Evolutionary conservation across 2,888 invertebrate genomes (phyloP).

Genomic region (Piscicola geometra): DNA sequence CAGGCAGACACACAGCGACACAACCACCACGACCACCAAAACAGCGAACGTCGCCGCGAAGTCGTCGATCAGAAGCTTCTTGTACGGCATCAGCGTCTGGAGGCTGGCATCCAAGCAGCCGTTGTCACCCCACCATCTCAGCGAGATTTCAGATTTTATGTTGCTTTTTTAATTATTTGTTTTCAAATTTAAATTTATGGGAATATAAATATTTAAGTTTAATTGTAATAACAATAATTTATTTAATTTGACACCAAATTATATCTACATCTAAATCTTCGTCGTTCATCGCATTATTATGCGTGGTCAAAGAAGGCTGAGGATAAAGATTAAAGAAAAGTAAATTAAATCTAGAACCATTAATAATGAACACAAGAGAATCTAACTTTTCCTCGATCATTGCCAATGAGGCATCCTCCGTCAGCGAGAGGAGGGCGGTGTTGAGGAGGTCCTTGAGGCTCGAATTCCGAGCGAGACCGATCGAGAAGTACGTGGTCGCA

Average conservation of each 20-base stretch:
- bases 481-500: conserved; percentile 52
- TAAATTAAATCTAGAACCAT: no score
- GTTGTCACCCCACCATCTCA: conserved; percentile 38
- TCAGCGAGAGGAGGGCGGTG: conserved; percentile 50
- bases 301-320: no score
- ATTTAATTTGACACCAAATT: neutral
- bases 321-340: no score
- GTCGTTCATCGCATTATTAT: no score
- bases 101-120: conserved; percentile 34
- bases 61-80: conserved; percentile 26
- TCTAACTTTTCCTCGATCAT: conserved; percentile 51
- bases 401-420: conserved; percentile 49
- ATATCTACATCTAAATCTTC: neutral
- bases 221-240: no score
- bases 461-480: conserved; percentile 52
- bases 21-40: conserved; percentile 31
- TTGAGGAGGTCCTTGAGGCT: conserved; percentile 51
- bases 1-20: conserved; percentile 34
- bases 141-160: neutral
- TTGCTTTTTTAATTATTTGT: no score
- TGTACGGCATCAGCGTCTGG: conserved; percentile 15
- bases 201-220: no score
- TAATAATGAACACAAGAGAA: no score
- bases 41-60: conserved; percentile 37
- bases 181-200: no score